Percentiles rank a stretch among this genome's conserved stretches.
phyloP scores from a whole-genome alignment of 1,140 invertebrate species.

The Bombus picipes region DNA sequence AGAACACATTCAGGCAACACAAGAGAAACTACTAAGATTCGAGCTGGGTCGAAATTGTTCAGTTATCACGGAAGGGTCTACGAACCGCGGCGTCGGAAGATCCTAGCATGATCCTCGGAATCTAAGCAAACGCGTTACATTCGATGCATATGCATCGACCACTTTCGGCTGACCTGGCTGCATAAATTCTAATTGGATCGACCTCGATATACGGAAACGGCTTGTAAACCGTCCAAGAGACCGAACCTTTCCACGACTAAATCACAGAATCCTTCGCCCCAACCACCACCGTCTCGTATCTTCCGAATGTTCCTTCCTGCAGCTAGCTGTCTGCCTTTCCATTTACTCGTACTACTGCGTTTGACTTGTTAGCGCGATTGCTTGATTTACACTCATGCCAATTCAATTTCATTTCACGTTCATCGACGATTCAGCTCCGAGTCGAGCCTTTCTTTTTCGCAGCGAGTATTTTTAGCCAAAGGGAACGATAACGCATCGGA shows the following conservation, averaged over 20 bases:
- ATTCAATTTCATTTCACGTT: constrained; percentile 22
- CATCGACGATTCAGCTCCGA: not conserved
- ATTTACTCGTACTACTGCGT: constrained; percentile 31
- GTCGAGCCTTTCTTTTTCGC: not conserved
- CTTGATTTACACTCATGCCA: constrained; percentile 9
- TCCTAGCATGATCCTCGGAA: constrained; percentile 49
- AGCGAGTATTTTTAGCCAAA: not conserved
- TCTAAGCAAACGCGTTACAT: constrained; percentile 69
- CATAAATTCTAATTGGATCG: constrained; percentile 70
- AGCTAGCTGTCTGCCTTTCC: not conserved
- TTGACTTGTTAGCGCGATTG: constrained; percentile 8
- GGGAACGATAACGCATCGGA: not conserved
- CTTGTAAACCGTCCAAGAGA: constrained; percentile 55
- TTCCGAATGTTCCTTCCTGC: constrained; percentile 24
- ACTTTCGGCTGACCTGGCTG: constrained; percentile 67
- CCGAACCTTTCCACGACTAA: constrained; percentile 29
- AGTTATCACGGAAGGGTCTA: constrained; percentile 5
- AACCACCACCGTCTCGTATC: constrained; percentile 7
- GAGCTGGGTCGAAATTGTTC: constrained; percentile 23
- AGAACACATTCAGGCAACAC: not conserved
- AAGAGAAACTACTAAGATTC: constrained; percentile 32
- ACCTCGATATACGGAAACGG: constrained; percentile 45
- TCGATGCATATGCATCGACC: constrained; percentile 72
- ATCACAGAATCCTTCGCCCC: constrained; percentile 31
- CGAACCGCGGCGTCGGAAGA: constrained; percentile 48